Evolutionary conservation across 2,888 invertebrate species (phyloP).

Genomic region (Drosophila niveifrons): DNA sequence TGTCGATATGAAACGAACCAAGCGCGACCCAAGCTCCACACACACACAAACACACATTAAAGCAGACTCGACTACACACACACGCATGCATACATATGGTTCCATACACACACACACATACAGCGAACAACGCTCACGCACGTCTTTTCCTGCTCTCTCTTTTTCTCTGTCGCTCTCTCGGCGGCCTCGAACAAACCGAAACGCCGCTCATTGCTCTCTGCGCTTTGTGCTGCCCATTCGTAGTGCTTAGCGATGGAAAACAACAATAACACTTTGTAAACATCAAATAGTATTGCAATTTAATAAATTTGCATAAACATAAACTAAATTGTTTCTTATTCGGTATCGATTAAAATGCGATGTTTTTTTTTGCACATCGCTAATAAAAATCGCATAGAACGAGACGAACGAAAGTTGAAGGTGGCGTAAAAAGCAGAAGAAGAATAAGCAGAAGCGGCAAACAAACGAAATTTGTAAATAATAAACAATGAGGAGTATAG

Average conservation of each 20-base stretch:
- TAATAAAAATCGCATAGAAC: not conserved
- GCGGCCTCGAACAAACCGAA: slow-evolving; percentile 52
- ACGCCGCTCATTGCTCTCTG: slow-evolving; percentile 63
- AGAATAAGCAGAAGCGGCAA: slow-evolving; percentile 12
- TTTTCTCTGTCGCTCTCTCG: slow-evolving; percentile 18
- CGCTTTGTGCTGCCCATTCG: slow-evolving; percentile 69
- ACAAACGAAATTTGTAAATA: slow-evolving; percentile 48
- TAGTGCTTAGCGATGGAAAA: slow-evolving; percentile 42
- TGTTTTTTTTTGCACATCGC: slow-evolving; percentile 30
- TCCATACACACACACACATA: slow-evolving; percentile 12
- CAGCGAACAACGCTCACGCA: slow-evolving; percentile 13
- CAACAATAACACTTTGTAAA: slow-evolving; percentile 7
- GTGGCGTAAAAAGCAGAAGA: not conserved
- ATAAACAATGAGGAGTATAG: slow-evolving; percentile 48
- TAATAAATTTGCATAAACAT: slow-evolving; percentile 1
- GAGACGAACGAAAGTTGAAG: slow-evolving; percentile 8
- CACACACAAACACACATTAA: slow-evolving; percentile 39
- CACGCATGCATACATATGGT: slow-evolving; percentile 18
- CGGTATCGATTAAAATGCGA: too few species aligned
- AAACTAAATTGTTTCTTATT: too few species aligned
- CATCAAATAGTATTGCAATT: slow-evolving; percentile 1
- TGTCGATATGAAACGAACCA: slow-evolving; percentile 58
- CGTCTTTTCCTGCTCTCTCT: slow-evolving; percentile 37
- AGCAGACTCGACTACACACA: too few species aligned
- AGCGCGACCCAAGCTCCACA: slow-evolving; percentile 57